Conservation (phyloP, 2,113 vertebrate genomes). For the Trogon surrucura region DNA sequence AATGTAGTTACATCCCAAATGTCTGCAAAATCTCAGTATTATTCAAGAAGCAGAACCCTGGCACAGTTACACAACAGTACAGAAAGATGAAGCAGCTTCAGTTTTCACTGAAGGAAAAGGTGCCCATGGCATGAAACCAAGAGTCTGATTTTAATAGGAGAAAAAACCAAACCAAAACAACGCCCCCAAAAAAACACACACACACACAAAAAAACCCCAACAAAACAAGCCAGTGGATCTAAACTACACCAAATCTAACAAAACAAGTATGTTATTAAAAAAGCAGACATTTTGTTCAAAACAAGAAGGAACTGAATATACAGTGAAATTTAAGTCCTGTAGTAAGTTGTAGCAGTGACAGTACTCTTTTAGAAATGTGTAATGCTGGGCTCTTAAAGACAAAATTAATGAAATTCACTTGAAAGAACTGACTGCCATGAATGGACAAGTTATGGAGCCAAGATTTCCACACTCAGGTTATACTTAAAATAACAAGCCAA, state of each 20-base stretch:
- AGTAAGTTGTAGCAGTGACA: neutral
- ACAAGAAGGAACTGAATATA: neutral
- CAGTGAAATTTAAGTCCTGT: neutral
- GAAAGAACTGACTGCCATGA: neutral
- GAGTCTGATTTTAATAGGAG: neutral
- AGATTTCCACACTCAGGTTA: neutral
- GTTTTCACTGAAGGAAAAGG: neutral
- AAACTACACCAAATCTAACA: neutral
- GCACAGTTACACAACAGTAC: neutral
- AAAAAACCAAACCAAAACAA: no score
- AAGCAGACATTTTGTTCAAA: neutral
- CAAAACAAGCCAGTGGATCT: neutral
- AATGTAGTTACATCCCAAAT: neutral
- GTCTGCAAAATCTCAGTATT: neutral
- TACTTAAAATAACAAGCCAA: neutral
- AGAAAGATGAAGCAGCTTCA: neutral
- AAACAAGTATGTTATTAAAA: neutral
- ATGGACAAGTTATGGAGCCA: neutral
- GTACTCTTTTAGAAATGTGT: neutral
- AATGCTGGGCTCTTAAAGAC: neutral
- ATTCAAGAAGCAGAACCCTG: neutral
- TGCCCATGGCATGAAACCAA: neutral
- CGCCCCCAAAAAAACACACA: no score
- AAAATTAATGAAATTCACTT: neutral
- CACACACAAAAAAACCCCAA: no score